Base-by-base conservation (phyloP, 1,140 invertebrate species). In the Dermatophagoides farinae region DNA sequence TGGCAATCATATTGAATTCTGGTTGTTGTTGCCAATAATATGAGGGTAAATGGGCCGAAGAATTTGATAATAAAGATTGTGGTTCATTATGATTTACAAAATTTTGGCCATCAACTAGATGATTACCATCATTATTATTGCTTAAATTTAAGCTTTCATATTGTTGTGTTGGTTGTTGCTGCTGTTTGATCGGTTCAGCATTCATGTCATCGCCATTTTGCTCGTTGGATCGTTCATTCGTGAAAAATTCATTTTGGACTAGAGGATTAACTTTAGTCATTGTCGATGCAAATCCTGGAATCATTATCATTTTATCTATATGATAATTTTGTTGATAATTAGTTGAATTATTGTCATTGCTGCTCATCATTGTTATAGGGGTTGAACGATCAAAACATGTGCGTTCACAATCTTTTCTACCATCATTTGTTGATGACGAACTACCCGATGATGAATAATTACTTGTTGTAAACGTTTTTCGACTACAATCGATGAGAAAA, bases 401-500 rank as follows among this genome's bases (percentile, higher is more conserved):
- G 9, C 22, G n/a, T 18, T 23, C 46, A 47, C 46, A 18, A 47
- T 9, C 46, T 4, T 23, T 8, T 47, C 22, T 9, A 47, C 22
- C 46, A 47, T 47, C 46, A 18, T 57, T 37, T 1, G 47, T 50
- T 20, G 14, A 14, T 23, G 23, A 50, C 12, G 47, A 20, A 23
- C 47, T 50, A 20, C 11, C 47, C 5, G n/a, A 14, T n/a, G 47
- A 20, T 23, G 47, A 50, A 12, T 18, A 14, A 20, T 14, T 50
- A 5, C n/a, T 20, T 25, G 47, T 8, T 4, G 31, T 31, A 18
- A 31, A 60, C 6, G 58, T 60, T 23, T 60, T 60, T n/a, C 58
- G 58, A 60, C 44, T 50, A 23, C 58, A 60, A 40, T 31, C 44
- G 10, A 60, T 60, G 16, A 60, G 38, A 22, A 47, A 60, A 23